phyloP scores from a whole-genome alignment of 1,140 invertebrate genomes.

The Thalassaphorura encarpata region DNA sequence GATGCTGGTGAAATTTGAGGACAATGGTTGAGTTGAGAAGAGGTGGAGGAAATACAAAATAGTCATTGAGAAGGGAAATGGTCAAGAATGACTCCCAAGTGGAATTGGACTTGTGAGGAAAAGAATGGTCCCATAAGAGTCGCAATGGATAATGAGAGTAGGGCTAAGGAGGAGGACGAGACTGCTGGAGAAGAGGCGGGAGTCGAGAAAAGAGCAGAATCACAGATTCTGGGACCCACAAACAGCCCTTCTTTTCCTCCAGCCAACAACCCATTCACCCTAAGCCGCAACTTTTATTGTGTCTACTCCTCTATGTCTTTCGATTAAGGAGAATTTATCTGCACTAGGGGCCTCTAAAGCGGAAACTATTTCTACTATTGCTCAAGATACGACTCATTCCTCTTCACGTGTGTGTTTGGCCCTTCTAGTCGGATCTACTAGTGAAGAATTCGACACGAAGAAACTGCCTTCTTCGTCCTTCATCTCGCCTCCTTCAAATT shows the following conservation, averaged over 20 bases:
- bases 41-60: conserved; percentile 25
- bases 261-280: conserved; percentile 14
- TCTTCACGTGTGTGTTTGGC: no score
- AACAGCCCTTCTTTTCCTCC: neutral
- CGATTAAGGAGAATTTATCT: conserved; percentile 34
- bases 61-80: conserved; percentile 32
- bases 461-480: no score
- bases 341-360: conserved; percentile 29
- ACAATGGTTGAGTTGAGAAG: neutral
- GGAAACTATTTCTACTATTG: conserved; percentile 27
- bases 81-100: conserved; percentile 31
- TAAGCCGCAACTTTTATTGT: conserved; percentile 32
- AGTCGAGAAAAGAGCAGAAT: neutral
- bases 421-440: no score
- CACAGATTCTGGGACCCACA: neutral
- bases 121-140: conserved; percentile 28
- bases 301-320: conserved; percentile 29
- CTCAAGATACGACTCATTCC: conserved; percentile 14
- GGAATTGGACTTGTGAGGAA: conserved; percentile 25
- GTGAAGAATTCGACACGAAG: neutral
- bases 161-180: neutral
- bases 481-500: no score
- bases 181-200: neutral
- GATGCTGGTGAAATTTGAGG: neutral
- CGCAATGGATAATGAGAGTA: conserved; percentile 30